Base-by-base conservation (phyloP, 2,113 vertebrate species). In the Gallinago undulata region DNA sequence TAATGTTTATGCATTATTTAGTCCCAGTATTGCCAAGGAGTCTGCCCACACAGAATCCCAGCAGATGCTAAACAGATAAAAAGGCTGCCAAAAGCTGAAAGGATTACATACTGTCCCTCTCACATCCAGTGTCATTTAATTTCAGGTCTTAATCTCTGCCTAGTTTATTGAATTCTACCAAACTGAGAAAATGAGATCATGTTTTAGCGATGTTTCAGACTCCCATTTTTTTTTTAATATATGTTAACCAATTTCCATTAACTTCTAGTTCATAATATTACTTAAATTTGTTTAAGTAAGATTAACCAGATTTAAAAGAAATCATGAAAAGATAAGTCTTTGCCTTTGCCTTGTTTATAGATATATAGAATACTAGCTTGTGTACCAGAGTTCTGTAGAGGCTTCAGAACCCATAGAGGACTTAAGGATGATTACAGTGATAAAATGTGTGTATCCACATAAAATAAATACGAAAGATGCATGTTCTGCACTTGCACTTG, bases 1-100 rank as follows among this genome's bases (percentile, higher is more conserved):
- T 90, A 67, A 86, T 94, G 66, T 94, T 90, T 84, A 78, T 86
- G 86, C 43, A 75, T 96, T 95, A 80, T 92, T 94, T 96, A 75
- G 48, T 88, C 35, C 43, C 22, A 45, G 76, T 76, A 72, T 81
- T 97, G 85, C 83, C 66, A 84, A 81, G 92, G 60, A 89, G 37
- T 82, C 90, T 94, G 45, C 83, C 92, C 45, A 93, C 82, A 57
- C 35, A 72, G 72, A 92, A 24, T 94, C 90, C 31, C 57, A 87
- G 25, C 76, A 94, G 83, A 90, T 93, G 85, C 80, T 69, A 87
- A 88, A 92, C 60, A 45, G 39, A 55, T 23, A 88, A 60, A 93
- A 77, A 68, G 47, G 35, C 79, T 13, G 19, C 69, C 60, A 86
- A 43, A 83, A 74, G 33, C 88, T 92, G 83, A 87, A 66, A 85